Evolutionary conservation across 2,113 vertebrate species (phyloP).

Genomic region (Poecile atricapillus): DNA sequence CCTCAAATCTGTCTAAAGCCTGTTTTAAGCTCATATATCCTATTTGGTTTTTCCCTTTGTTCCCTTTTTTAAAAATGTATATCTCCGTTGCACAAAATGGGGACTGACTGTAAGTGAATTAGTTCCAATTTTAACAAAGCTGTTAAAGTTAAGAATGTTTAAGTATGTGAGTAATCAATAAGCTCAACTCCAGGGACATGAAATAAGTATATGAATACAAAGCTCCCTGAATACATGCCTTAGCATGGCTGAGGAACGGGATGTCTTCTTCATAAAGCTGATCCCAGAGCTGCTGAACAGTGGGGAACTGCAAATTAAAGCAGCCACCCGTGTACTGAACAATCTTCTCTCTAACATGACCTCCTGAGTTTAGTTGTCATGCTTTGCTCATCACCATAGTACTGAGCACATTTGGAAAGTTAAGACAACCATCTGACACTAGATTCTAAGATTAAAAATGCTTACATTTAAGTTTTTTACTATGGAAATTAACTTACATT

Average conservation of each 20-base stretch:
- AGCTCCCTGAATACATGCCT: not conserved
- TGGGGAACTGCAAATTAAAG: not conserved
- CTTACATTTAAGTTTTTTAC: not conserved
- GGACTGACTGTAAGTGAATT: not conserved
- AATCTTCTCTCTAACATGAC: rapidly evolving
- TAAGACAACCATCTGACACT: not conserved
- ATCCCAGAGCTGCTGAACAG: not conserved
- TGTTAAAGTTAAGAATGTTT: not conserved
- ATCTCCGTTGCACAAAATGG: not conserved
- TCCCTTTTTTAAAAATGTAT: not conserved
- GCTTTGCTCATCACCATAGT: not conserved
- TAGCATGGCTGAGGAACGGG: not conserved
- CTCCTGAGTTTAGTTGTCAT: not conserved
- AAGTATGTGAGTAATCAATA: not conserved
- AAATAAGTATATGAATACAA: not conserved
- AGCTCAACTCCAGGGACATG: not conserved
- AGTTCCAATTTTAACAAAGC: not conserved
- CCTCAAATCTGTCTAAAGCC: not conserved
- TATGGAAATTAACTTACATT: not conserved
- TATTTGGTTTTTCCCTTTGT: not conserved
- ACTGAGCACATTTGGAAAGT: not conserved
- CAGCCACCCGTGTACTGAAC: not conserved
- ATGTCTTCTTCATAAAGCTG: not conserved
- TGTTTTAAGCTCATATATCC: not conserved
- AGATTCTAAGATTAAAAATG: not conserved